Evolutionary conservation across 92 coral and sea anemone species (phyloP).

Genomic region (Siderastrea siderea): DNA sequence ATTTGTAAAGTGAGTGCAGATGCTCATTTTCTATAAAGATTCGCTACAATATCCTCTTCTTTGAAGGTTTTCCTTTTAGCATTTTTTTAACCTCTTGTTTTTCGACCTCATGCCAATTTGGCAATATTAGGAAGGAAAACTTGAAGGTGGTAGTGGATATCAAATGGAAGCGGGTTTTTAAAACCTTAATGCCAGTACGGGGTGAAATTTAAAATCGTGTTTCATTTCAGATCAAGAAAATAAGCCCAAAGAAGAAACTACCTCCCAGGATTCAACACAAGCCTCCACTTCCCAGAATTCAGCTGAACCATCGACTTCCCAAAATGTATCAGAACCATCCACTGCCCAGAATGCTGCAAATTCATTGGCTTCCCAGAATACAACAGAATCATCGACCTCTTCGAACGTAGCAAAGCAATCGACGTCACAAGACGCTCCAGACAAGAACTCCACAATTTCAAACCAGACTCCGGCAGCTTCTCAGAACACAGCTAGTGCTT

Average conservation of each 20-base stretch:
- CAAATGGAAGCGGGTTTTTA: neutral
- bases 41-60: too few species aligned
- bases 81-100: too few species aligned
- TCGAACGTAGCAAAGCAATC: neutral
- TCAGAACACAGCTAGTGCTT: conserved; percentile 1
- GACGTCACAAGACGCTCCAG: neutral
- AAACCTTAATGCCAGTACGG: too few species aligned
- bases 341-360: conserved; percentile 25
- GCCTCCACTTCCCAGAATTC: neutral
- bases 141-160: neutral
- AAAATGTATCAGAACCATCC: conserved; percentile 2
- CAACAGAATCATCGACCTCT: neutral
- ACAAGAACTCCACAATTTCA: neutral
- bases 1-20: too few species aligned
- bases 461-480: conserved; percentile 21
- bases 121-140: too few species aligned
- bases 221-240: conserved; percentile 7
- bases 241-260: conserved; percentile 12
- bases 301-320: conserved; percentile 1
- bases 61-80: too few species aligned
- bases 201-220: neutral
- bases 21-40: too few species aligned
- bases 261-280: conserved; percentile 4
- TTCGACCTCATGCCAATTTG: too few species aligned
- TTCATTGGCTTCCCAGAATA: neutral